A percentile compares a stretch with the other conserved stretches of the same genome.
Evolutionary conservation across 2,797 vertebrate species (phyloP).

Genomic region (Dipus sagitta): DNA sequence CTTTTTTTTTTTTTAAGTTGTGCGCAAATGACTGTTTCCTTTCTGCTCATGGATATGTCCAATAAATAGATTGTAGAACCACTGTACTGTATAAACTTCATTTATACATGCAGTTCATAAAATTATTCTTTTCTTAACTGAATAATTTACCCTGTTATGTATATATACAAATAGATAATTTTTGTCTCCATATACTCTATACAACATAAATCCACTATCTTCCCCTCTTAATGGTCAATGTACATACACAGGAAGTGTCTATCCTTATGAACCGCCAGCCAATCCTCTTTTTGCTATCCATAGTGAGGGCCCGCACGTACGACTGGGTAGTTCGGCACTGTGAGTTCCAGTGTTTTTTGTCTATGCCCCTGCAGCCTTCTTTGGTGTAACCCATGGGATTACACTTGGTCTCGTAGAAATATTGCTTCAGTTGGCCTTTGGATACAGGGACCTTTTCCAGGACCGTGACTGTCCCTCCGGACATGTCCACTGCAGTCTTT

Average conservation of each 20-base stretch:
- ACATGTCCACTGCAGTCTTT: slow-evolving; percentile 99
- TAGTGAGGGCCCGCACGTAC: slow-evolving; percentile 98
- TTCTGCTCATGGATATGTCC: slow-evolving; percentile 99
- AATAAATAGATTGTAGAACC: slow-evolving; percentile 99
- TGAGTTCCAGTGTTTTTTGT: slow-evolving; percentile 99
- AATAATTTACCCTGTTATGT: slow-evolving; percentile 99
- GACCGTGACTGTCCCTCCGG: slow-evolving; percentile 98
- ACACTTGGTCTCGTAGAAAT: slow-evolving; percentile 99
- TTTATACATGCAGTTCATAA: slow-evolving; percentile 99
- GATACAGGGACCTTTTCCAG: slow-evolving; percentile 98
- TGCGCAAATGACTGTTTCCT: slow-evolving; percentile 99
- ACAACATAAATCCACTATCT: slow-evolving; percentile 98
- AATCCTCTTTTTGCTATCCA: slow-evolving; percentile 99
- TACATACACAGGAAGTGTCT: slow-evolving; percentile 99
- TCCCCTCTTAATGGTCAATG: slow-evolving; percentile 99
- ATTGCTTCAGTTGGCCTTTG: slow-evolving; percentile 99
- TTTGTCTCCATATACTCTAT: slow-evolving; percentile 99
- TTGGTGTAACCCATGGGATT: slow-evolving; percentile 99
- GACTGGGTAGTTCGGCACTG: slow-evolving; percentile 99
- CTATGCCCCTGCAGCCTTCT: slow-evolving; percentile 99
- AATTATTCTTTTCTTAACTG: slow-evolving; percentile 98
- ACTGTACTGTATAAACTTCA: slow-evolving; percentile 99
- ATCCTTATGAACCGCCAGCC: slow-evolving; percentile 99
- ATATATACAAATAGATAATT: slow-evolving; percentile 99
- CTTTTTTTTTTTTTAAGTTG: slow-evolving; percentile 90